phyloP scores from a whole-genome alignment of 2,888 invertebrate species.

The Barypeithes pellucidus region DNA sequence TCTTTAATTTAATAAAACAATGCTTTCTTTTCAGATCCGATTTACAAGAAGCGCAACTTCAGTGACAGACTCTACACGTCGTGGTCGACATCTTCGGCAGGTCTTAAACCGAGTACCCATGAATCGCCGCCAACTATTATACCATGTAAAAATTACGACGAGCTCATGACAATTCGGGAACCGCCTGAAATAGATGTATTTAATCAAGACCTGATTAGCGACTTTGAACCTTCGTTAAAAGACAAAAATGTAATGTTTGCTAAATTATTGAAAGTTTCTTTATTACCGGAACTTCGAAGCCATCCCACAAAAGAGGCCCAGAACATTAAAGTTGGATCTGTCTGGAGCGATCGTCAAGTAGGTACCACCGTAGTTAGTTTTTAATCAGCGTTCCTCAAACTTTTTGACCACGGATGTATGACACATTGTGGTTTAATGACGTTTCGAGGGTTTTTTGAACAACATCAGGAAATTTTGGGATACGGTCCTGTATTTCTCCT shows the following conservation, averaged over 20 bases:
- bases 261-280: conserved; percentile 15
- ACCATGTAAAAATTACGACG: no score
- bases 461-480: no score
- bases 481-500: no score
- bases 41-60: conserved; percentile 24
- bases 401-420: no score
- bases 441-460: no score
- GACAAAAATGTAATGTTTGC: neutral
- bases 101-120: neutral
- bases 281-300: conserved; percentile 14
- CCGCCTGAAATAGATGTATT: neutral
- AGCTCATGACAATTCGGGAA: neutral
- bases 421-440: no score
- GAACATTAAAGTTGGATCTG: neutral
- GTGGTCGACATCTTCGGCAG: conserved; percentile 7
- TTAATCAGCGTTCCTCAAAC: no score
- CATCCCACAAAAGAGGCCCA: neutral
- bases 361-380: neutral
- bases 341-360: neutral
- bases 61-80: conserved; percentile 24
- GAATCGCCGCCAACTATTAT: conserved; percentile 1
- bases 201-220: neutral
- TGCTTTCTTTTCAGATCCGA: conserved; percentile 28
- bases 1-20: no score
- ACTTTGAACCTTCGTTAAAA: neutral